Conservation (phyloP, 2,797 vertebrate species). For the Pterois miles region DNA sequence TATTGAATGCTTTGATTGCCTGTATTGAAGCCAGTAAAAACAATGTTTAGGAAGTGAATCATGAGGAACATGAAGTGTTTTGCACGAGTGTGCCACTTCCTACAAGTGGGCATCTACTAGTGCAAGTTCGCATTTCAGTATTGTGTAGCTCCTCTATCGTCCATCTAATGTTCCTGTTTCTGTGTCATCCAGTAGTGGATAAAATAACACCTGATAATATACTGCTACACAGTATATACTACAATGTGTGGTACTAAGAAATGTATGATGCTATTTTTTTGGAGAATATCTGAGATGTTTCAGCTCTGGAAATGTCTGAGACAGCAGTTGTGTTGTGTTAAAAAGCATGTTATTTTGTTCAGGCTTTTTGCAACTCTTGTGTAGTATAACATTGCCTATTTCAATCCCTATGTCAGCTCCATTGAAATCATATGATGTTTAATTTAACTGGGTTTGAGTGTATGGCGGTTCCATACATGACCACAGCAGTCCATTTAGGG, state of each 20-base stretch:
- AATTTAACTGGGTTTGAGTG: not conserved
- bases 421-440: not conserved
- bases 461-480: not conserved
- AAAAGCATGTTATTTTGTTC: not conserved
- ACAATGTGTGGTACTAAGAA: not conserved
- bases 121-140: not conserved
- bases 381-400: not conserved
- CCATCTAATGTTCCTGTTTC: not conserved
- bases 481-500: not conserved
- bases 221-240: not conserved
- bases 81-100: constrained; percentile 35
- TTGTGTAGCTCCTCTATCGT: not conserved
- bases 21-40: not conserved
- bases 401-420: not conserved
- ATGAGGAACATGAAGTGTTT: constrained; percentile 62
- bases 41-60: constrained; percentile 50
- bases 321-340: no score
- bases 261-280: not conserved
- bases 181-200: not conserved
- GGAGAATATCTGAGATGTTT: not conserved
- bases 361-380: not conserved
- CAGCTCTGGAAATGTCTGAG: not conserved
- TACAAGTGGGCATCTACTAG: not conserved
- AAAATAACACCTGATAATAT: not conserved
- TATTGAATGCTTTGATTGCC: not conserved